A percentile compares a stretch with the other conserved stretches of the same genome.
These are phyloP conservation scores for Colostygia pectinataria DNA, from an alignment of 2,888 invertebrate species.

Conservation along the genomic window DNA sequence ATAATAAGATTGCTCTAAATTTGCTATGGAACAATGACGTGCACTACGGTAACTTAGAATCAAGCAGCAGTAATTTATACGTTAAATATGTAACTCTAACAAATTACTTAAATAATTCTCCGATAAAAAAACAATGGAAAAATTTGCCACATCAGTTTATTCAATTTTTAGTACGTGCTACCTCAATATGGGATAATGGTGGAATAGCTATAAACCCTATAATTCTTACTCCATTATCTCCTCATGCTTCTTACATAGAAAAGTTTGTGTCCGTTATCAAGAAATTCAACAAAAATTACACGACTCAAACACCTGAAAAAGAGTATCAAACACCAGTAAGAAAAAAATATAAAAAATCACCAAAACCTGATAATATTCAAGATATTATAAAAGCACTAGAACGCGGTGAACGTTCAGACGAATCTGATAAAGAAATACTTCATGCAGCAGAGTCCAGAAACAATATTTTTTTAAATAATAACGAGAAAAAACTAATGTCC, in stretches of 20 bases:
- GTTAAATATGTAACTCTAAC: constrained; percentile 54
- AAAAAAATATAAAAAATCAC: constrained; percentile 34
- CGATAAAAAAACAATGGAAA: constrained; percentile 59
- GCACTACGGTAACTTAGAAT: constrained; percentile 29
- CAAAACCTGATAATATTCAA: constrained; percentile 65
- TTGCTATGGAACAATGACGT: constrained; percentile 50
- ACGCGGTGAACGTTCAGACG: constrained; percentile 39
- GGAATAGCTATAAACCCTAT: constrained; percentile 67
- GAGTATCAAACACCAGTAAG: constrained; percentile 21
- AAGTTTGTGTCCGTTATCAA: constrained; percentile 35
- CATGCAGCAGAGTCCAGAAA: constrained; percentile 54
- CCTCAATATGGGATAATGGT: constrained; percentile 72
- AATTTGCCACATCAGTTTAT: constrained; percentile 54
- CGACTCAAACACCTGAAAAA: constrained; percentile 15
- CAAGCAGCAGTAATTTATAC: constrained; percentile 42
- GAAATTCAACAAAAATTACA: constrained; percentile 39
- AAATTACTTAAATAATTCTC: constrained; percentile 60
- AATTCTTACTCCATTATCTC: constrained; percentile 55
- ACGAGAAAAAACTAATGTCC: constrained; percentile 21
- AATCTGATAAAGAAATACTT: constrained; percentile 45
- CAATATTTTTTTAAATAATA: constrained; percentile 13
- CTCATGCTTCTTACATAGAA: constrained; percentile 52
- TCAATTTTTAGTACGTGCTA: constrained; percentile 59
- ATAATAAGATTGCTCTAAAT: constrained; percentile 64
- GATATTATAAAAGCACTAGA: constrained; percentile 69